Evolutionary conservation across 2,888 invertebrate species (phyloP), one percentile per base, ranked within the genome.

Genomic region (Tetramorium bicarinatum): DNA sequence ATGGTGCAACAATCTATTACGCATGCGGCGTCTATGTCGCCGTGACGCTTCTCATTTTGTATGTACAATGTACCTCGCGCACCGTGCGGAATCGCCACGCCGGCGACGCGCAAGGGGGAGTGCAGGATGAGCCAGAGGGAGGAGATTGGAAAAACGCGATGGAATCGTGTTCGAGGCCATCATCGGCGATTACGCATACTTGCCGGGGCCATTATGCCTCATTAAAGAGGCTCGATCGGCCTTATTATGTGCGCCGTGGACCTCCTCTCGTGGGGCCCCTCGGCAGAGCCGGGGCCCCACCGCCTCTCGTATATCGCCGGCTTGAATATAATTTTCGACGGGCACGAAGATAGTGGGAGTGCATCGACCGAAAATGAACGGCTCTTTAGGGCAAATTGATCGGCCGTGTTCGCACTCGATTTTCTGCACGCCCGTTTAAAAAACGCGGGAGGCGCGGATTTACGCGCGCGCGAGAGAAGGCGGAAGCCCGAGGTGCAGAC

Each of bases 181-280:
- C 91, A 91, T 92, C 90, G 91, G 85, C 92, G 92, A 94, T 94
- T 94, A 94, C 93, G 93, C 92, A 92, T 94, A 93, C 94, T 94
- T 94, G 92, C 92, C 91, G 92, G 91, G 72, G 91, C 93, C 93
- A 94, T 94, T 94, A 94, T 94, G 92, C 92, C 93, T 94, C 94
- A 94, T 94, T 94, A 94, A 93, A 91, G 93, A 90, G 91, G 90
- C 90, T 93, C 93, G 93, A 94, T 94, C 94, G 91, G 91, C 92
- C 93, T 93, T 93, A 93, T 93, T 93, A 94, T 92, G 92, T 91
- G 87, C 75, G 34, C 87, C 82, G 49, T 85, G 83, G 91, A 89
- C 90, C 92, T 90, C 87, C 89, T 86, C 85, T 82, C 84, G 49
- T 38, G 41, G 77, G 25, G 25, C 71, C 52, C 41, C 52, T 52